phyloP scores from a whole-genome alignment of 2,113 vertebrate genomes.

The Salvelinus fontinalis region DNA sequence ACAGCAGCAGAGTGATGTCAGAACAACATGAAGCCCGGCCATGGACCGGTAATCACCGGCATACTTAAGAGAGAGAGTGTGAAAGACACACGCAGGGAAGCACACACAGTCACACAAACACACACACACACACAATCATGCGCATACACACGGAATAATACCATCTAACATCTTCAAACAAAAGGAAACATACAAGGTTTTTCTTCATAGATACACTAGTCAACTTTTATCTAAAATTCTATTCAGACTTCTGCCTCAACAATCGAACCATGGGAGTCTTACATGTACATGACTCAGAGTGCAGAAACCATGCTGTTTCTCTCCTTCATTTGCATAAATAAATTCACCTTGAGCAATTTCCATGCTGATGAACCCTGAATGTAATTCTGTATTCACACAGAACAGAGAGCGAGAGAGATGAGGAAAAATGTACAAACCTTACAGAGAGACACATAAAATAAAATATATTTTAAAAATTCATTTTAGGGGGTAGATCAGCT shows the following conservation, averaged over 20 bases:
- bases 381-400: slow-evolving; percentile 59
- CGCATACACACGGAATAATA: too few species aligned
- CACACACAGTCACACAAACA: too few species aligned
- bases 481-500: not conserved
- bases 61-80: too few species aligned
- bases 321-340: slow-evolving; percentile 66
- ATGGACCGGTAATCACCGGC: too few species aligned
- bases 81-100: too few species aligned
- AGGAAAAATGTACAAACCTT: not conserved
- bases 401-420: slow-evolving; percentile 47
- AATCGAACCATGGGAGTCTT: not conserved
- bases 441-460: not conserved
- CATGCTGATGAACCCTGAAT: slow-evolving; percentile 73
- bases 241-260: not conserved
- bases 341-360: slow-evolving; percentile 74
- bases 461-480: too few species aligned
- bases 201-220: not conserved
- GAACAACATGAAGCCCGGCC: too few species aligned
- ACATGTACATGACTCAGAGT: too few species aligned
- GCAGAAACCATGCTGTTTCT: slow-evolving; percentile 20
- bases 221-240: not conserved
- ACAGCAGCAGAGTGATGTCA: not conserved
- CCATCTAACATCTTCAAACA: too few species aligned
- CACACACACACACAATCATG: too few species aligned
- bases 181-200: not conserved